Evolutionary conservation across 1,140 invertebrate genomes (phyloP), one percentile per base, ranked within the genome.

Genomic region (Papilio polytes): DNA sequence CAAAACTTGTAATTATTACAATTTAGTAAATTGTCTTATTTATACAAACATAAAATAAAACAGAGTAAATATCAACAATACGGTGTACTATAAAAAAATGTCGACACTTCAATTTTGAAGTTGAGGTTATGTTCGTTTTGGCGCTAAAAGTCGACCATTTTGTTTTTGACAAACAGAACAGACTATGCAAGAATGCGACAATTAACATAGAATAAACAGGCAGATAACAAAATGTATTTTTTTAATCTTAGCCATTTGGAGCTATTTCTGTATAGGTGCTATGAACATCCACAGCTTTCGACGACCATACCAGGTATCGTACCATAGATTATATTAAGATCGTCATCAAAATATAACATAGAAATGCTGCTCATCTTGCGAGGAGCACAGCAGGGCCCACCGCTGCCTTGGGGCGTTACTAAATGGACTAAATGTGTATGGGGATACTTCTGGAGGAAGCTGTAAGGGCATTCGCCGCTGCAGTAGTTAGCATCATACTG

Each of bases 401-500:
- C 97, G 80, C 96, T 97, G 56, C 97, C 97, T 26, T 92, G 90
- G 7, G 96, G 96, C 10, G 97, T 96, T 1, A 97, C 96, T 84
- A 98, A 96, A 87, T 98, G 97, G 51, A 98, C 97, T 87, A 99
- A 96, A 94, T 99, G 98, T 26, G 99, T 99, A 93, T 99, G 99
- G 2, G 98, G 97, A 92, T 99, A 97, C 87, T 98, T 97, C 85
- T 98, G 98, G 26, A 99, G 95, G 91, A 99, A 98, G 3, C 97
- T 96, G 94, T 97, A 98, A 0, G 98, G 97, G 96, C 99, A 99
- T 87, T 99, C 98, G 3, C 99, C 99, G 81, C 97, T 97, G 95
- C 99, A 99, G 95, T 99, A 99, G 95, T 99, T 98, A 20, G 99
- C 99, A 88, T 99, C 97, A 95, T 99, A 99, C 84, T 97, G 97